A percentile compares a stretch with the other conserved stretches of the same genome.
phyloP scores from a whole-genome alignment of 1,140 invertebrate genomes.

The Bicyclus anynana region DNA sequence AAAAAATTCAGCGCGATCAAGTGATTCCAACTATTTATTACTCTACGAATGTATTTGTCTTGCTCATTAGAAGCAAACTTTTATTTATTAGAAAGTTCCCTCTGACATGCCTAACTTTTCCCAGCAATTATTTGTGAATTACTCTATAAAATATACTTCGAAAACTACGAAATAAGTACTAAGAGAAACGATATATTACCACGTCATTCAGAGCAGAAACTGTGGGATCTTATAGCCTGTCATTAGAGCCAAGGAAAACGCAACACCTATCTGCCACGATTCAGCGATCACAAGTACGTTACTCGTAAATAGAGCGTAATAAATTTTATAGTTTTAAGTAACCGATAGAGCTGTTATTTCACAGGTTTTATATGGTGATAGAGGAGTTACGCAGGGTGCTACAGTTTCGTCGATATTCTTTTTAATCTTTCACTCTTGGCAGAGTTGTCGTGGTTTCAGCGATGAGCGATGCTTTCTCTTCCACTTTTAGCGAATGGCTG shows the following conservation, averaged over 20 bases:
- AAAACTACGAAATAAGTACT: not conserved
- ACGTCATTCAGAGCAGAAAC: conserved; percentile 20
- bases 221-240: conserved; percentile 12
- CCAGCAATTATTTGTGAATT: conserved; percentile 21
- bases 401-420: too few relatives aligned
- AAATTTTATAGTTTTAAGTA: conserved; percentile 37
- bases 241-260: conserved; percentile 25
- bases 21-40: not conserved
- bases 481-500: too few relatives aligned
- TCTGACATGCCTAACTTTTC: not conserved
- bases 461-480: too few relatives aligned
- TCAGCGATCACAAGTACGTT: conserved; percentile 30
- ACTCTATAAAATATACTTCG: conserved; percentile 1
- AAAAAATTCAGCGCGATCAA: not conserved
- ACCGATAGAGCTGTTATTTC: conserved; percentile 29
- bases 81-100: conserved; percentile 1
- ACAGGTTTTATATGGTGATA: conserved; percentile 11
- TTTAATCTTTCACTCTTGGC: too few relatives aligned
- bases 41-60: not conserved
- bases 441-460: too few relatives aligned
- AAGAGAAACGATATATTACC: conserved; percentile 10
- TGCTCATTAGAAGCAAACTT: not conserved
- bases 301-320: conserved; percentile 38
- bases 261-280: conserved; percentile 33
- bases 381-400: conserved; percentile 7